Conservation (phyloP, 2,888 invertebrate species). For the Synanthedon andrenaeformis region DNA sequence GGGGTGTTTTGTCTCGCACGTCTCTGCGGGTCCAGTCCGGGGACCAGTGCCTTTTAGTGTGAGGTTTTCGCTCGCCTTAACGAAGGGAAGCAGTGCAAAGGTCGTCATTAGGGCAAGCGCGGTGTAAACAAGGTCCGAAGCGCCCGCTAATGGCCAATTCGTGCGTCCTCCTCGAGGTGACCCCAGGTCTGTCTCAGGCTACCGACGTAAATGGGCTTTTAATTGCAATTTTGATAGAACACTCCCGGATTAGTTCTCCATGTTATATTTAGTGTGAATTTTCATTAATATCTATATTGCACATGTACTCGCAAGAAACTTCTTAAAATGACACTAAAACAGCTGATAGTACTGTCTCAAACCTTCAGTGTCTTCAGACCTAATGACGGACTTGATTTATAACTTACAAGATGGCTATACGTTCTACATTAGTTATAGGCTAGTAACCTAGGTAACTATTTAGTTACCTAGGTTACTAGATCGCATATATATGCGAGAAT, state of each 20-base stretch:
- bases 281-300: background rate
- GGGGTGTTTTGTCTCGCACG: constrained; percentile 46
- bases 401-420: too few relatives aligned
- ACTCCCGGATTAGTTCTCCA: constrained; percentile 51
- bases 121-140: constrained; percentile 70
- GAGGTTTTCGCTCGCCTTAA: constrained; percentile 70
- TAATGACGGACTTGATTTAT: too few relatives aligned
- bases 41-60: constrained; percentile 66
- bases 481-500: too few relatives aligned
- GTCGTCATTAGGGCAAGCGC: constrained; percentile 72
- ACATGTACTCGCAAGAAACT: too few relatives aligned
- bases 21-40: constrained; percentile 57
- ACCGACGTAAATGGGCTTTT: constrained; percentile 62
- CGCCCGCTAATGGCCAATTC: constrained; percentile 71
- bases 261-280: constrained; percentile 7
- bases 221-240: constrained; percentile 68
- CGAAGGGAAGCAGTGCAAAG: constrained; percentile 71
- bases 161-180: constrained; percentile 65
- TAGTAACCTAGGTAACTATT: too few relatives aligned
- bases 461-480: too few relatives aligned
- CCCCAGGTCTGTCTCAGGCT: constrained; percentile 59
- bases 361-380: too few relatives aligned
- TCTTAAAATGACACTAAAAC: too few relatives aligned
- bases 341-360: too few relatives aligned
- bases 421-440: too few relatives aligned